Evolutionary conservation across 2,113 vertebrate genomes (phyloP), one percentile per base, ranked within the genome.

Genomic region (Ascaphus truei): DNA sequence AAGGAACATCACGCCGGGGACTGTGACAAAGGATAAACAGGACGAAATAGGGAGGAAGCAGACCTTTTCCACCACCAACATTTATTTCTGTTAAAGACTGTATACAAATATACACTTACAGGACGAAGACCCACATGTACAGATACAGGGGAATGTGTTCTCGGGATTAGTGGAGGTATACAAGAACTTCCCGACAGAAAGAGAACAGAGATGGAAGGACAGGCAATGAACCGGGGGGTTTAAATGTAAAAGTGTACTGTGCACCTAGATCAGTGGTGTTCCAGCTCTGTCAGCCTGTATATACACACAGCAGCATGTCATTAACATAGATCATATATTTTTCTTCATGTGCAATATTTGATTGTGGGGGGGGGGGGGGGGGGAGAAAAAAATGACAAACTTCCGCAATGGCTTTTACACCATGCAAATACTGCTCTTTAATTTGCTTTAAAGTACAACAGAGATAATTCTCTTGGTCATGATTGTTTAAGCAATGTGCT

Each of bases 81-180:
- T 92, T 92, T 92, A 92, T 92, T 92, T 89, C 80, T 90, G 87
- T 90, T 92, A 91, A 92, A 91, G 90, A 90, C 88, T 91, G 88
- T 90, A 92, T 92, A 92, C 90, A 92, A 91, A 91, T 91, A 90
- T 92, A 84, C 75, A 74, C 22, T 36, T 57, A 45, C 25, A 45
- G 11, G 22, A 52, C 47, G 23, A 48, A 68, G 45, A 39, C 23
- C 43, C 11, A 60, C 57, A 58, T 33, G 25, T 68, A 61, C 67
- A 52, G 27, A 52, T 60, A 50, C 39, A 60, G 55, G 61, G 20
- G 47, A 47, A 8, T 22, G 20, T 47, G 43, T 22, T n/a, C n/a
- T 47, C 12, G 11, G 16, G 39, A 16, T 31, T 34, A 61, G 29
- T 20, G 60, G 67, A 69, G 67, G 67, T 69, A 61, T 61, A 60